These are phyloP conservation scores for Hycleus phaleratus DNA, from an alignment of 1,140 invertebrate species.

Conservation along the genomic window DNA sequence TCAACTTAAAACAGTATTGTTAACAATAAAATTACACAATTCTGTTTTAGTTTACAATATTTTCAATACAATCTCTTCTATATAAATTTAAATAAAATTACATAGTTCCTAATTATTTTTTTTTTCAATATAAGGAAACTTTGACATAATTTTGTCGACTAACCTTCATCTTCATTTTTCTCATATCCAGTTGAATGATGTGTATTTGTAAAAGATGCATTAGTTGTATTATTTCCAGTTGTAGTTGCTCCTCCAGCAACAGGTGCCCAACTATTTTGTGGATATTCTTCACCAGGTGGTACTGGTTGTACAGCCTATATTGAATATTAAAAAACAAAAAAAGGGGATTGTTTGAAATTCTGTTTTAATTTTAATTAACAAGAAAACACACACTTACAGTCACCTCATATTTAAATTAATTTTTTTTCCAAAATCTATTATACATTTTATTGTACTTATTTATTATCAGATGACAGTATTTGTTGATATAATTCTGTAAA, in stretches of 20 bases:
- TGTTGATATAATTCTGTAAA: no score
- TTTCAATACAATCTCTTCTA: not conserved
- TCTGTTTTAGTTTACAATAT: no score
- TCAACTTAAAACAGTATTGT: no score
- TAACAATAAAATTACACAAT: no score
- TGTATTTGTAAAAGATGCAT: not conserved
- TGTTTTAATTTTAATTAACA: not conserved
- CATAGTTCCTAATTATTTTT: not conserved
- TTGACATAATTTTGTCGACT: not conserved
- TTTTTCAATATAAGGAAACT: not conserved
- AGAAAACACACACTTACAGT: constrained; percentile 10
- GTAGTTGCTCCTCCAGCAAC: not conserved
- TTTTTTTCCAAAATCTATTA: not conserved
- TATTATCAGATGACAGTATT: no score
- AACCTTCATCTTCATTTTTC: constrained; percentile 12
- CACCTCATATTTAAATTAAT: not conserved
- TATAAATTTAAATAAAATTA: not conserved
- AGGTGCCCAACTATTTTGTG: constrained; percentile 22
- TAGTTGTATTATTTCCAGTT: no score
- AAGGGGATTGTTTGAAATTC: constrained; percentile 3
- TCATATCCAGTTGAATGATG: not conserved
- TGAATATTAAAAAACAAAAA: not conserved
- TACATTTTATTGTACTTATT: not conserved
- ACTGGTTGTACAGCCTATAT: constrained; percentile 15
- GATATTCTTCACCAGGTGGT: constrained; percentile 22